These are phyloP conservation scores for Pheosia tremula DNA, from an alignment of 2,888 invertebrate genomes.

Conservation along the genomic window DNA sequence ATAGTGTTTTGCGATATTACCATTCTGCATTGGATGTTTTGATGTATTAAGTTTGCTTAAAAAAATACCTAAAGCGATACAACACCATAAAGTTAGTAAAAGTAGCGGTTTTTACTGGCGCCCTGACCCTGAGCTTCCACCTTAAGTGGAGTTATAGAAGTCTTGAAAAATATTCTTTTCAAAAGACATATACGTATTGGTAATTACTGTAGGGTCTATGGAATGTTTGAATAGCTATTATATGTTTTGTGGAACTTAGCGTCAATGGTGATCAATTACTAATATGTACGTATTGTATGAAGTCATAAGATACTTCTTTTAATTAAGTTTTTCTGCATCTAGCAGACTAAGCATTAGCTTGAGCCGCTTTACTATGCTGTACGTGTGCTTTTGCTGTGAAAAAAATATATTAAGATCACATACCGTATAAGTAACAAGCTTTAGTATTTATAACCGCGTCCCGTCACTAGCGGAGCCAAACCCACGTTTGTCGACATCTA, in stretches of 20 bases:
- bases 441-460: constrained; percentile 14
- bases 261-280: background rate
- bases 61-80: too few relatives aligned
- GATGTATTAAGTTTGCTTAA: too few relatives aligned
- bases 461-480: constrained; percentile 26
- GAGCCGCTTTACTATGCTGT: constrained; percentile 25
- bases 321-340: constrained; percentile 4
- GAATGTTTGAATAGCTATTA: background rate
- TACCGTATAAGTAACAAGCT: constrained; percentile 24
- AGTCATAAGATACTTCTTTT: background rate
- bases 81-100: too few relatives aligned
- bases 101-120: too few relatives aligned
- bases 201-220: background rate
- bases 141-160: background rate
- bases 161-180: background rate
- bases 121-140: too few relatives aligned
- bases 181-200: background rate
- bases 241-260: background rate
- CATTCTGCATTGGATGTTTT: too few relatives aligned
- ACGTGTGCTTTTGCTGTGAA: constrained; percentile 21
- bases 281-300: background rate
- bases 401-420: constrained; percentile 21
- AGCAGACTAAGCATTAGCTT: constrained; percentile 12
- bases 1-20: too few relatives aligned
- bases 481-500: constrained; percentile 27